A percentile compares a stretch with the other conserved stretches of the same genome.
Conservation (phyloP, 2,888 invertebrate genomes). For the Coremacera marginata region DNA sequence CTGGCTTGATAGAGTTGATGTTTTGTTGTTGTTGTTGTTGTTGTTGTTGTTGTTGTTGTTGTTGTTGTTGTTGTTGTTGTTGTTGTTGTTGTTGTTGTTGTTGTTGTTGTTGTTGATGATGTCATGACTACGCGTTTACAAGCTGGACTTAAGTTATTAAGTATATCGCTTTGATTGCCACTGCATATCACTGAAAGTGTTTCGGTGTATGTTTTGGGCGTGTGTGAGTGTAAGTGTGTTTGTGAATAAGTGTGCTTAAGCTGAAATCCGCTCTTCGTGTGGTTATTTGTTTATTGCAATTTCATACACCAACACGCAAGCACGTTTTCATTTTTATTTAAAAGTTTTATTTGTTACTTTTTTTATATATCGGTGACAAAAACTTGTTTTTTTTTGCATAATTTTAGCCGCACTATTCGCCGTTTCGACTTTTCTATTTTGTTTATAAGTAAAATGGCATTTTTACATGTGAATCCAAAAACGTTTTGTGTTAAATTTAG, state of each 20-base stretch:
- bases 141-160: slow-evolving; percentile 34
- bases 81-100: slow-evolving; percentile 35
- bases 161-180: slow-evolving; percentile 29
- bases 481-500: no score
- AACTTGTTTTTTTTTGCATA: background rate
- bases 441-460: no score
- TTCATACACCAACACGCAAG: slow-evolving; percentile 10
- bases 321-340: background rate
- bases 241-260: slow-evolving; percentile 25
- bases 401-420: background rate
- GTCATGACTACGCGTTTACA: slow-evolving; percentile 18
- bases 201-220: background rate
- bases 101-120: slow-evolving; percentile 36
- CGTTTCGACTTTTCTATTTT: background rate
- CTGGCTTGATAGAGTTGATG: background rate
- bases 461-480: no score
- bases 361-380: background rate
- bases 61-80: slow-evolving; percentile 35
- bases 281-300: slow-evolving; percentile 12
- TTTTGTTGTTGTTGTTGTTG: slow-evolving; percentile 38
- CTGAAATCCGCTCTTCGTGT: slow-evolving; percentile 26
- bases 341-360: background rate
- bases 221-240: background rate
- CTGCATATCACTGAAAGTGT: background rate
- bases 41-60: slow-evolving; percentile 10